A percentile compares a stretch with the other conserved stretches of the same genome.
Conservation (phyloP, 2,888 invertebrate genomes). For the Trichopria drosophilae region DNA sequence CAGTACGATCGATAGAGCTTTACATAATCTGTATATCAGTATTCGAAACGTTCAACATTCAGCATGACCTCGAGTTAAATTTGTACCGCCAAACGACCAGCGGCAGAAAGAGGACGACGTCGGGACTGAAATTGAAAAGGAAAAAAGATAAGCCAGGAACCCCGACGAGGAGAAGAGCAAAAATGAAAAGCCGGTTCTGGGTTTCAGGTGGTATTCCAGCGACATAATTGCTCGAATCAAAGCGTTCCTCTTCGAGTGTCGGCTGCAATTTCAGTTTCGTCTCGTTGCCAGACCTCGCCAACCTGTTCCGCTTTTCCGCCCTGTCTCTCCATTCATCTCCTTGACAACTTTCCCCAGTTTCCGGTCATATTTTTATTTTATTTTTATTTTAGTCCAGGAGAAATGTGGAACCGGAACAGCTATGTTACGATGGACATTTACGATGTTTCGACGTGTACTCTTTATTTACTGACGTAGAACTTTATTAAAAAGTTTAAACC, state of each 20-base stretch:
- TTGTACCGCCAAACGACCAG: no score
- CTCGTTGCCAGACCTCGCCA: constrained; percentile 15
- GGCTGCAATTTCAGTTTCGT: constrained; percentile 23
- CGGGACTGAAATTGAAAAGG: constrained; percentile 20
- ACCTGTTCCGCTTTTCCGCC: constrained; percentile 2
- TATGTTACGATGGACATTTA: no score
- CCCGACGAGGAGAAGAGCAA: constrained; percentile 3
- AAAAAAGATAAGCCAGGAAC: neutral
- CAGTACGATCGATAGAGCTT: no score
- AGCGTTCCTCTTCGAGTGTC: constrained; percentile 11
- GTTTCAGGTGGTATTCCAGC: constrained; percentile 25
- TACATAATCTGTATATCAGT: no score
- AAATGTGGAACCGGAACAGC: no score
- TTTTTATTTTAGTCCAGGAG: no score
- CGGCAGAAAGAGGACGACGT: neutral
- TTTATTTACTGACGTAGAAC: no score
- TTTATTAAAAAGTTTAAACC: no score
- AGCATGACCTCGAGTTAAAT: no score
- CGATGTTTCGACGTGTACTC: no score
- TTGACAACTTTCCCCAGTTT: neutral
- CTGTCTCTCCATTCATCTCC: constrained; percentile 10
- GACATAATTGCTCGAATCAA: constrained; percentile 32
- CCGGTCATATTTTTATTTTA: no score
- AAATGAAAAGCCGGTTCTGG: constrained; percentile 13
- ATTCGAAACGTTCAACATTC: no score